phyloP scores from a whole-genome alignment of 2,888 invertebrate genomes.

The Drosophila sordidula region DNA sequence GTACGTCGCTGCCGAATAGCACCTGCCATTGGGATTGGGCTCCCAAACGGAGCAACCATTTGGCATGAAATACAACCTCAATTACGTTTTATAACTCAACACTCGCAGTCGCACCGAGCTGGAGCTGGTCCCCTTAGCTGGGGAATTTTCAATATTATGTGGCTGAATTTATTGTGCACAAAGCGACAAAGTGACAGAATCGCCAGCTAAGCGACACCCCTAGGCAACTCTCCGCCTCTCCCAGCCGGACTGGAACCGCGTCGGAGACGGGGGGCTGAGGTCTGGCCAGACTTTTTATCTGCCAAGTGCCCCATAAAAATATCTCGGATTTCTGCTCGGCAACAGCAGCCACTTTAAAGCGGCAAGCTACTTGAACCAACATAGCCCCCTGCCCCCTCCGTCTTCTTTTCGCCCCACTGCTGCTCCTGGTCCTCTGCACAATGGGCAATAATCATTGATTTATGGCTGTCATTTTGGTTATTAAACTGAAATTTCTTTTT shows the following conservation, averaged over 20 bases:
- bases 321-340: slow-evolving; percentile 44
- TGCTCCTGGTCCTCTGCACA: slow-evolving; percentile 38
- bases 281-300: slow-evolving; percentile 58
- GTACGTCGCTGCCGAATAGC: slow-evolving; percentile 1
- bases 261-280: background rate
- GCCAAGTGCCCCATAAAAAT: slow-evolving; percentile 53
- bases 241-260: background rate
- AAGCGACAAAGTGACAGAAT: slow-evolving; percentile 39
- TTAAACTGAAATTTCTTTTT: slow-evolving; percentile 68
- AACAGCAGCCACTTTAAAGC: slow-evolving; percentile 47
- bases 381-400: background rate
- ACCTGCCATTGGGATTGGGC: slow-evolving; percentile 42
- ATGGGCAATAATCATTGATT: slow-evolving; percentile 83
- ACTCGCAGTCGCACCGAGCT: background rate
- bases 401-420: background rate
- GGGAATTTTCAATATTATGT: slow-evolving; percentile 61
- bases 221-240: slow-evolving; percentile 4
- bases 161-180: slow-evolving; percentile 51
- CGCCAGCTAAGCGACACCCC: slow-evolving; percentile 18
- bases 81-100: slow-evolving; percentile 67
- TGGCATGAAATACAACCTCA: slow-evolving; percentile 68
- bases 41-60: slow-evolving; percentile 41
- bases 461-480: slow-evolving; percentile 75
- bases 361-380: slow-evolving; percentile 32
- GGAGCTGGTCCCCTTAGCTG: slow-evolving; percentile 16